phyloP scores from a whole-genome alignment of 2,113 vertebrate species.

The Balaeniceps rex region DNA sequence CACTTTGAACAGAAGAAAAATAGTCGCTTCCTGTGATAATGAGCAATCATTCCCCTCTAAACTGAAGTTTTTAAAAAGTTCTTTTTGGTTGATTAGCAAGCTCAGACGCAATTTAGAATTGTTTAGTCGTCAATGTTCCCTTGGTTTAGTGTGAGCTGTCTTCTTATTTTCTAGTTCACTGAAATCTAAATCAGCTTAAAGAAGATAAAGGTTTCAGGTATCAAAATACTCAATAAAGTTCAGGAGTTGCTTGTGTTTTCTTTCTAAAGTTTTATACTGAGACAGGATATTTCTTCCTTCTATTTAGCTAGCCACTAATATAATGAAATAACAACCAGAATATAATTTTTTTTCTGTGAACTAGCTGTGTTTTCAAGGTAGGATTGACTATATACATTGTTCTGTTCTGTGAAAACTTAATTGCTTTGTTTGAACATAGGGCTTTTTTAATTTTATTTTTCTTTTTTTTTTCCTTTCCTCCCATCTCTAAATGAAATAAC shows the following conservation, averaged over 20 bases:
- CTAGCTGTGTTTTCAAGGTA: neutral
- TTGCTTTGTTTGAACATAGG: neutral
- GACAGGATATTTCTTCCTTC: neutral
- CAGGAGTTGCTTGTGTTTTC: neutral
- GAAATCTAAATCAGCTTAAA: constrained; percentile 20
- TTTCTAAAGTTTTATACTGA: neutral
- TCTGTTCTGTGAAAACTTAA: neutral
- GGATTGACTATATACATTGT: neutral
- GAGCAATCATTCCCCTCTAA: neutral
- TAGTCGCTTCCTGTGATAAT: neutral
- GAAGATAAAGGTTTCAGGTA: neutral
- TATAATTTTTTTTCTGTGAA: rapidly evolving
- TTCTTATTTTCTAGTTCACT: constrained; percentile 25
- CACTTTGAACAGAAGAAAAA: neutral
- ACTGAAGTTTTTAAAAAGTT: neutral
- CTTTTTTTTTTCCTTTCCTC: no score
- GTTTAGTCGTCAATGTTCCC: neutral
- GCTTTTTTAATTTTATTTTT: rapidly evolving
- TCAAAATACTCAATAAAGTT: neutral
- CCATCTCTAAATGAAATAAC: neutral
- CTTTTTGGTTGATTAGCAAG: neutral
- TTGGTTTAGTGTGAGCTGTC: neutral
- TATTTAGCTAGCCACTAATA: neutral
- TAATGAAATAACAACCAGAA: neutral
- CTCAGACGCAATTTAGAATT: neutral